Evolutionary conservation across 2,797 vertebrate genomes (phyloP).

Genomic region (Anabas testudineus): DNA sequence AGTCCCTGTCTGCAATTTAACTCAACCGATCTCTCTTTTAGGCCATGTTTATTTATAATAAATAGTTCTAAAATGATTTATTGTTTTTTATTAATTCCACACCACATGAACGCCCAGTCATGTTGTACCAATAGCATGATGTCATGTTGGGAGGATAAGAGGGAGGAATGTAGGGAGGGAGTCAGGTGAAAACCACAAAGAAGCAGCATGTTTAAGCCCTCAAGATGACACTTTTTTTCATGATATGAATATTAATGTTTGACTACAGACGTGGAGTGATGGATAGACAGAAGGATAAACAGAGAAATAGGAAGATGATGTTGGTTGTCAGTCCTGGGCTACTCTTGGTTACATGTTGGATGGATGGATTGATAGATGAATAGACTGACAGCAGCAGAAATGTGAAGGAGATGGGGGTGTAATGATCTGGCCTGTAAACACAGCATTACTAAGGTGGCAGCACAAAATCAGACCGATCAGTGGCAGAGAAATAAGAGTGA

Average conservation of each 20-base stretch:
- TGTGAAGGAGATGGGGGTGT: conserved; percentile 46
- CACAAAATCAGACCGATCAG: conserved; percentile 42
- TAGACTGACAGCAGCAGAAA: conserved; percentile 41
- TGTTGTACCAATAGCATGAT: too few relatives aligned
- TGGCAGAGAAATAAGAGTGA: conserved; percentile 29
- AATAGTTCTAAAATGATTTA: background rate
- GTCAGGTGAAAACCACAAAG: conserved; percentile 12
- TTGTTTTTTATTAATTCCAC: too few relatives aligned
- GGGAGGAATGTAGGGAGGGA: background rate
- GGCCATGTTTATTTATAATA: background rate
- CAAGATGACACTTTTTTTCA: conserved; percentile 46
- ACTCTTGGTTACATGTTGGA: conserved; percentile 34
- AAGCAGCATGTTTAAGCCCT: conserved; percentile 30
- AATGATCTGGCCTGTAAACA: conserved; percentile 70
- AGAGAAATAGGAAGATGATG: conserved; percentile 38
- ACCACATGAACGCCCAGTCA: background rate
- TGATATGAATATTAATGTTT: conserved; percentile 37
- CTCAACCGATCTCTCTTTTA: background rate
- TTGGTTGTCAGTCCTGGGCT: conserved; percentile 56
- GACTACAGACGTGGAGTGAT: conserved; percentile 38
- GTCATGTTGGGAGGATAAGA: conserved; percentile 3
- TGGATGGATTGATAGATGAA: conserved; percentile 47
- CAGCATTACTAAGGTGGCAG: conserved; percentile 34
- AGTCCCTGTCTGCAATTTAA: conserved; percentile 15
- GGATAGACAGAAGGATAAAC: conserved; percentile 15